phyloP scores from a whole-genome alignment of 2,113 vertebrate genomes.

The Antennarius striatus region DNA sequence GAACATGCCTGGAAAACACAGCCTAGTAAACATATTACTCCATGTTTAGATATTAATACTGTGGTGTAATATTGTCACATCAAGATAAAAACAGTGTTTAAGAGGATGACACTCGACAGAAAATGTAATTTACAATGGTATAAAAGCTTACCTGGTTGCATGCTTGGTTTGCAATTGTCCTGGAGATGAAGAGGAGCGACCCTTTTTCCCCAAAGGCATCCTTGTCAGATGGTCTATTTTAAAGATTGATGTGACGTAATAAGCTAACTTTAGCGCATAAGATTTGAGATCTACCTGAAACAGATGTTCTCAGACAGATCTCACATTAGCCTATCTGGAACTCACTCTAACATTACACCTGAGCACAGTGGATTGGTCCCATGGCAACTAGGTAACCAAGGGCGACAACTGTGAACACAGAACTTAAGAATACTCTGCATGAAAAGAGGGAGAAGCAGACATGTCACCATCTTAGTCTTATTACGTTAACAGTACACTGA shows the following conservation, averaged over 20 bases:
- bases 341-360: constrained; percentile 63
- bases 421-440: constrained; percentile 9
- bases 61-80: neutral
- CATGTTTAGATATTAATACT: constrained; percentile 7
- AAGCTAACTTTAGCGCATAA: constrained; percentile 17
- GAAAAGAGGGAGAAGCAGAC: neutral
- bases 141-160: constrained; percentile 74
- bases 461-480: neutral
- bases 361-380: constrained; percentile 41
- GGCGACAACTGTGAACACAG: constrained; percentile 45
- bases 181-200: constrained; percentile 74
- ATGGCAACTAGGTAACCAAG: constrained; percentile 67
- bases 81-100: neutral
- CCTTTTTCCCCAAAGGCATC: constrained; percentile 66
- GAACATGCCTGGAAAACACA: constrained; percentile 27
- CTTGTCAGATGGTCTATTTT: constrained; percentile 7
- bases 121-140: neutral
- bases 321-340: constrained; percentile 66
- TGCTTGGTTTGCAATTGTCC: constrained; percentile 77
- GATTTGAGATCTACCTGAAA: constrained; percentile 12
- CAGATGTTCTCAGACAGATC: constrained; percentile 28
- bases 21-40: neutral
- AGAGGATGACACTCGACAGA: neutral
- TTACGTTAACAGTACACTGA: too few species aligned
- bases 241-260: neutral